Conservation (phyloP, 2,797 vertebrate species). For the Gila robusta region DNA sequence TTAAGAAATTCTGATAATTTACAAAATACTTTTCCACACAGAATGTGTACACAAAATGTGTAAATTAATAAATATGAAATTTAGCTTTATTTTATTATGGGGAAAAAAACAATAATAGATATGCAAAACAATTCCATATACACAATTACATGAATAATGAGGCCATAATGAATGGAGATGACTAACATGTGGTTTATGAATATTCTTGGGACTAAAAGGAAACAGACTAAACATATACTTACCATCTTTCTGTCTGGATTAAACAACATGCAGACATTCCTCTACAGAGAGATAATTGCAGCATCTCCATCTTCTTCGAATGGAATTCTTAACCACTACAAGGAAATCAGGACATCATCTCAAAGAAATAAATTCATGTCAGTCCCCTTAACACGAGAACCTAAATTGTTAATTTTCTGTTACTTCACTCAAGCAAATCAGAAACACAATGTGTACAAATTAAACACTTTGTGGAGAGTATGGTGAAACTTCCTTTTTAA, state of each 20-base stretch:
- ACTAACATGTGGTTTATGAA: slow-evolving; percentile 9
- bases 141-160: not conserved
- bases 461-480: slow-evolving; percentile 35
- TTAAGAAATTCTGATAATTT: too few species aligned
- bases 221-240: not conserved
- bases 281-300: slow-evolving; percentile 54
- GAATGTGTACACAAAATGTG: not conserved
- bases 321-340: slow-evolving; percentile 27
- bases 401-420: slow-evolving; percentile 42
- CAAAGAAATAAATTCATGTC: slow-evolving; percentile 27
- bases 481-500: slow-evolving; percentile 28
- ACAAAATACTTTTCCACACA: too few species aligned
- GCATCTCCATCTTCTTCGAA: slow-evolving; percentile 42
- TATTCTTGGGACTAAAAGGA: not conserved
- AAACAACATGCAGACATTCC: not conserved
- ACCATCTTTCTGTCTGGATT: slow-evolving; percentile 2
- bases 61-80: not conserved
- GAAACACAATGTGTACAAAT: slow-evolving; percentile 36
- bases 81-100: not conserved
- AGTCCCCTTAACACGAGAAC: slow-evolving; percentile 27
- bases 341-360: slow-evolving; percentile 39
- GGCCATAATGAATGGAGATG: not conserved
- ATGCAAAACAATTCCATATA: not conserved
- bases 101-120: not conserved
- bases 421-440: slow-evolving; percentile 22